Percentiles rank a stretch among this genome's conserved stretches.
Conservation (phyloP, 2,113 vertebrate genomes). For the Percopsis transmontana region DNA sequence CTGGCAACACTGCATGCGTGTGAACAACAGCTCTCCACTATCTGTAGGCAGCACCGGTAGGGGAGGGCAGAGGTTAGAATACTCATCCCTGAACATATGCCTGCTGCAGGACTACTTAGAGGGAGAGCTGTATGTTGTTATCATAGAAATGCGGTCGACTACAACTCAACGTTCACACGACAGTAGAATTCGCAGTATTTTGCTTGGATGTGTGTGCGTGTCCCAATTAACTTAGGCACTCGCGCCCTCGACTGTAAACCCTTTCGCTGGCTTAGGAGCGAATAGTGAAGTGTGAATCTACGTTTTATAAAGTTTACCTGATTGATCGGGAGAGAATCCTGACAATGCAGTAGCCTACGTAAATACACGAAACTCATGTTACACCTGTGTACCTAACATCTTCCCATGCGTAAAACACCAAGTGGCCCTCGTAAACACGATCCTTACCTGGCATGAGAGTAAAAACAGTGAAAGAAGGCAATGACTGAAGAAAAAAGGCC, state of each 20-base stretch:
- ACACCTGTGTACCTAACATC: constrained; percentile 38
- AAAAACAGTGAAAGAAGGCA: constrained; percentile 76
- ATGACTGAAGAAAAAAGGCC: constrained; percentile 78
- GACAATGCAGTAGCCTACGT: neutral
- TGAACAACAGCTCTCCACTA: constrained; percentile 72
- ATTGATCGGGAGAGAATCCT: too few relatives aligned
- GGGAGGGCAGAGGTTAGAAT: constrained; percentile 67
- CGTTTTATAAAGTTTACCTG: constrained; percentile 6
- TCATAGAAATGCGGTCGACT: constrained; percentile 61
- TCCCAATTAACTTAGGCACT: constrained; percentile 35
- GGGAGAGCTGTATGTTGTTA: constrained; percentile 63
- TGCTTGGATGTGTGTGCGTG: constrained; percentile 21
- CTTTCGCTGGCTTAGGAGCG: constrained; percentile 13
- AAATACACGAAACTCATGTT: constrained; percentile 28
- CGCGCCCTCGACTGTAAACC: constrained; percentile 27
- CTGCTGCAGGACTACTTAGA: constrained; percentile 66
- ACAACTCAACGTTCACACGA: constrained; percentile 56
- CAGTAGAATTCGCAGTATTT: constrained; percentile 39
- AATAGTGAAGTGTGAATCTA: too few relatives aligned
- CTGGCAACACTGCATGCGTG: constrained; percentile 67
- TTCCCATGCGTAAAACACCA: constrained; percentile 50
- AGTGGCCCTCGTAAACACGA: constrained; percentile 44
- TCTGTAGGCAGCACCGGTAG: constrained; percentile 73
- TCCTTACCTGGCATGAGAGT: constrained; percentile 79
- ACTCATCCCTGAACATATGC: constrained; percentile 75